Evolutionary conservation across 2,113 vertebrate species (phyloP).

Genomic region (Cricetomys ansorgei): DNA sequence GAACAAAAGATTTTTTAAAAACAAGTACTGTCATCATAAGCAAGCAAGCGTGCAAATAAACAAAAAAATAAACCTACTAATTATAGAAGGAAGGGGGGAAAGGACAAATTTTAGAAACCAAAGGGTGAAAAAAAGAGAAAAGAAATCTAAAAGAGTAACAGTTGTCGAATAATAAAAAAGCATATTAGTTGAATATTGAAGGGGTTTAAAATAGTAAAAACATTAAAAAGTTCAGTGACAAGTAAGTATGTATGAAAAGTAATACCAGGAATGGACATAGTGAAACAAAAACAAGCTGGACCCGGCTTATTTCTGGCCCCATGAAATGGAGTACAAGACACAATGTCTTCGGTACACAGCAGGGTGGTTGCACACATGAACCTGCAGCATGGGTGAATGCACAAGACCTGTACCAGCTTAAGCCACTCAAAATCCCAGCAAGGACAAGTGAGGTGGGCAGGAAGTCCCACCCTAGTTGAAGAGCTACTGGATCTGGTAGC

Average conservation of each 20-base stretch:
- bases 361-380: background rate
- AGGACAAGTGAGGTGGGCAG: too few species aligned
- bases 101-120: too few species aligned
- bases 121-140: too few species aligned
- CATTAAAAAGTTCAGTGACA: too few species aligned
- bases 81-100: background rate
- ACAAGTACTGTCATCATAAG: too few species aligned
- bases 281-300: background rate
- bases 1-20: too few species aligned
- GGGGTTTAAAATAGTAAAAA: background rate
- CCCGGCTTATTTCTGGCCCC: background rate
- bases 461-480: background rate
- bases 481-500: background rate
- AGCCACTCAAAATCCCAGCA: background rate
- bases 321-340: background rate
- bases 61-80: too few species aligned
- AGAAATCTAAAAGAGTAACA: too few species aligned
- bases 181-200: background rate
- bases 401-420: background rate
- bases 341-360: background rate
- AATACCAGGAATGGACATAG: background rate
- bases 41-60: too few species aligned
- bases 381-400: background rate
- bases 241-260: background rate
- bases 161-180: too few species aligned